Conservation (phyloP, 2,797 vertebrate species). For the Sus cebifrons region DNA sequence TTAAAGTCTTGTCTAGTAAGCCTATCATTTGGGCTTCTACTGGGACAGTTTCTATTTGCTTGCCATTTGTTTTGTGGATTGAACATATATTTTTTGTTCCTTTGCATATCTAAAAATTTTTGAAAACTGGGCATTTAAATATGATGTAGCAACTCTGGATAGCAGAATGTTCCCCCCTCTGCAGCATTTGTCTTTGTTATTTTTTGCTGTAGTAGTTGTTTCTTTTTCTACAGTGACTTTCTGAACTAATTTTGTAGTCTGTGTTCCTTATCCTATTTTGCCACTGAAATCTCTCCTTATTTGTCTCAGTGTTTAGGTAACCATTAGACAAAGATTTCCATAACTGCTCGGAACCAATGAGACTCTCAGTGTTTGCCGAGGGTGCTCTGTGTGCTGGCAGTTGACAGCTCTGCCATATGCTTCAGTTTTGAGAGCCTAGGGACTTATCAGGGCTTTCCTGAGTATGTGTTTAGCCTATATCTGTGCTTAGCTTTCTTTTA, state of each 20-base stretch:
- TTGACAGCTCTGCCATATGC: slow-evolving; percentile 1
- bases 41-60: slow-evolving; percentile 3
- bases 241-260: slow-evolving; percentile 33
- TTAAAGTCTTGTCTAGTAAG: slow-evolving; percentile 29
- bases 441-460: background rate
- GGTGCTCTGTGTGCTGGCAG: background rate
- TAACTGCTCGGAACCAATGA: background rate
- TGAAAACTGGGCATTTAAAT: slow-evolving; percentile 57
- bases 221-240: slow-evolving; percentile 34
- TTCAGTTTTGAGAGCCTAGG: background rate
- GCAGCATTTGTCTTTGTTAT: background rate
- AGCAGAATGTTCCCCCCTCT: background rate
- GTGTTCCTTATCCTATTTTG: slow-evolving; percentile 41
- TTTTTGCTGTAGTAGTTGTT: slow-evolving; percentile 41
- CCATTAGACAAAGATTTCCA: background rate
- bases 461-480: background rate
- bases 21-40: slow-evolving; percentile 3
- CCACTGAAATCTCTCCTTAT: background rate
- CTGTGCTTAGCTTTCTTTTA: background rate
- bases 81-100: background rate
- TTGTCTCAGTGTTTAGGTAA: slow-evolving; percentile 16
- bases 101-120: slow-evolving; percentile 60
- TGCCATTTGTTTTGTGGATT: slow-evolving; percentile 45
- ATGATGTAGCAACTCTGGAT: background rate
- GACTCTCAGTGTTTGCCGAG: background rate